A percentile compares a stretch with the other conserved stretches of the same genome.
Conservation (phyloP, 2,888 invertebrate species). For the Imbricaverruca yamaguchii region DNA sequence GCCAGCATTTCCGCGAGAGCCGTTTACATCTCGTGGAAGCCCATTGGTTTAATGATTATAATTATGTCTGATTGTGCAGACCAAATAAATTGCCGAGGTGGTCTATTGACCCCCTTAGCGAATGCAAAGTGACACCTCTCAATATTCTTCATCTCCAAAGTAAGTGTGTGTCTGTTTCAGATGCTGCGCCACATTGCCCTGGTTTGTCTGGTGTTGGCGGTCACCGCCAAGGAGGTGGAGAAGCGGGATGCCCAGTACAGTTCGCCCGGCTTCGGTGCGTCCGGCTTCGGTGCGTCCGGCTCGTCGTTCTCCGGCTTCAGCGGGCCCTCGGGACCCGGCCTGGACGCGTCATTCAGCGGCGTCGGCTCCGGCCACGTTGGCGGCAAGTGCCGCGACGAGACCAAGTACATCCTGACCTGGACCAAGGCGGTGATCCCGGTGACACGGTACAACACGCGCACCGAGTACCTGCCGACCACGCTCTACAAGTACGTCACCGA, state of each 20-base stretch:
- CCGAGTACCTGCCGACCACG: slow-evolving; percentile 24
- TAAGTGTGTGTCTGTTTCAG: background rate
- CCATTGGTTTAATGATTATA: no score
- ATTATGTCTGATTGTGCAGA: no score
- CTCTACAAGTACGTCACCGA: slow-evolving; percentile 19
- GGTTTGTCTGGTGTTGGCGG: slow-evolving; percentile 11
- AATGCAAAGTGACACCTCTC: no score
- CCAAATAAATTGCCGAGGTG: no score
- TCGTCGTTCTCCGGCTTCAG: background rate
- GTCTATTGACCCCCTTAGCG: no score
- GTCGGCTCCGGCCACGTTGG: background rate
- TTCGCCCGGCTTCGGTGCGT: background rate
- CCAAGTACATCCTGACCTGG: slow-evolving; percentile 22
- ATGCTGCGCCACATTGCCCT: slow-evolving; percentile 11
- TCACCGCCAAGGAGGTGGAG: background rate
- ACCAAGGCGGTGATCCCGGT: slow-evolving; percentile 20
- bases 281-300: background rate
- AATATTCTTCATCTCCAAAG: background rate
- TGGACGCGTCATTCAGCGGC: background rate
- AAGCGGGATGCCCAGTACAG: background rate
- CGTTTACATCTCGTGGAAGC: no score
- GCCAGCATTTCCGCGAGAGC: no score
- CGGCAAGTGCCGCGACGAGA: slow-evolving; percentile 22
- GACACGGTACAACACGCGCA: slow-evolving; percentile 15
- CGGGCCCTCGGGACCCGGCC: background rate